phyloP scores from a whole-genome alignment of 35 echinoderm and acorn worm genomes.

The Heliocidaris erythrogramma region DNA sequence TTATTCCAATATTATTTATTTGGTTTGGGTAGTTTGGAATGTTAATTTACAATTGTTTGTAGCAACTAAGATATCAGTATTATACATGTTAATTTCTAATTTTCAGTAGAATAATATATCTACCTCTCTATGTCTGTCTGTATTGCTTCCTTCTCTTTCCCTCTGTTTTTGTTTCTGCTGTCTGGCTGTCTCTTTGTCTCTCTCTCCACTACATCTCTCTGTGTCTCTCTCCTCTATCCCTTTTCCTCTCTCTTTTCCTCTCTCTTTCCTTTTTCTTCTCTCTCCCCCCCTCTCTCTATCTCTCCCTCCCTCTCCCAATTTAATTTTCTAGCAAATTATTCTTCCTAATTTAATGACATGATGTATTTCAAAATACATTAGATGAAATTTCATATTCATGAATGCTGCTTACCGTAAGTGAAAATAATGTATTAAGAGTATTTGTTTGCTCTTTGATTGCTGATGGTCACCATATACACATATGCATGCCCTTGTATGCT shows the following conservation, averaged over 20 bases:
- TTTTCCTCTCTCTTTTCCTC: not conserved
- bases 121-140: not conserved
- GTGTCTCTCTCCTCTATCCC: not conserved
- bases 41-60: not conserved
- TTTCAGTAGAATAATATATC: not conserved
- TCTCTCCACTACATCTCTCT: not conserved
- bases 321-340: no score
- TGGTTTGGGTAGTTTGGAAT: not conserved
- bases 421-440: not conserved
- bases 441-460: not conserved
- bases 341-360: no score
- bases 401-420: not conserved
- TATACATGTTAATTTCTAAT: not conserved
- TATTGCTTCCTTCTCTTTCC: not conserved
- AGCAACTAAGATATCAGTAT: not conserved
- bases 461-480: not conserved
- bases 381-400: not conserved
- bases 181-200: not conserved
- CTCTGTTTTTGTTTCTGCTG: not conserved
- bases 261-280: not conserved
- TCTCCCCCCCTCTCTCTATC: not conserved
- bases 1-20: constrained; percentile 8
- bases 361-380: no score
- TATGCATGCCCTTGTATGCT: not conserved
- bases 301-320: not conserved